Percentiles rank a stretch among this genome's conserved stretches.
phyloP scores from a whole-genome alignment of 2,888 invertebrate species.

The Orchesella flavescens region DNA sequence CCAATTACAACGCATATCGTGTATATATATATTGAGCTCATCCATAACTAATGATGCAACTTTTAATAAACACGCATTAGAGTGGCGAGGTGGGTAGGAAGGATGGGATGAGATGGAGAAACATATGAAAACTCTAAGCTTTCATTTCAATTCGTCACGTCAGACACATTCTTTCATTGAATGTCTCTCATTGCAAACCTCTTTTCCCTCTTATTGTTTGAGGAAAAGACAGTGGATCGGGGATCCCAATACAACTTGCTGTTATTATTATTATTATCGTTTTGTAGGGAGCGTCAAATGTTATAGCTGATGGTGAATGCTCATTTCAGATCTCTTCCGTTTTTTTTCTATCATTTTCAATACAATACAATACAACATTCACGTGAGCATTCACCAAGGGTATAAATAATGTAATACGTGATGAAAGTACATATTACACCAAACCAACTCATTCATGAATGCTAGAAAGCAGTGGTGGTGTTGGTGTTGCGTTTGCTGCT shows the following conservation, averaged over 20 bases:
- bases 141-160: conserved; percentile 68
- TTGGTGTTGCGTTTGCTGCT: no score
- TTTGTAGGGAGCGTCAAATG: conserved; percentile 12
- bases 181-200: conserved; percentile 16
- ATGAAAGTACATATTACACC: conserved; percentile 42
- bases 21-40: neutral
- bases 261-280: conserved; percentile 10
- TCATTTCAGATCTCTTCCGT: conserved; percentile 6
- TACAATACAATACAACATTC: no score
- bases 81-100: conserved; percentile 1
- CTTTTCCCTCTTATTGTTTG: neutral
- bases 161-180: conserved; percentile 66
- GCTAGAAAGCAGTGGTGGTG: no score
- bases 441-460: no score
- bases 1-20: neutral
- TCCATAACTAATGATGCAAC: conserved; percentile 15
- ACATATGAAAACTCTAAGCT: neutral
- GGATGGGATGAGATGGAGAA: neutral
- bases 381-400: conserved; percentile 3
- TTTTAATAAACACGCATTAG: conserved; percentile 25
- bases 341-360: neutral
- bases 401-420: conserved; percentile 45
- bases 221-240: neutral
- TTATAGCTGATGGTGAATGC: neutral
- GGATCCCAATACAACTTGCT: neutral